Conservation (phyloP, 2,888 invertebrate species). For the Brenthis hecate region DNA sequence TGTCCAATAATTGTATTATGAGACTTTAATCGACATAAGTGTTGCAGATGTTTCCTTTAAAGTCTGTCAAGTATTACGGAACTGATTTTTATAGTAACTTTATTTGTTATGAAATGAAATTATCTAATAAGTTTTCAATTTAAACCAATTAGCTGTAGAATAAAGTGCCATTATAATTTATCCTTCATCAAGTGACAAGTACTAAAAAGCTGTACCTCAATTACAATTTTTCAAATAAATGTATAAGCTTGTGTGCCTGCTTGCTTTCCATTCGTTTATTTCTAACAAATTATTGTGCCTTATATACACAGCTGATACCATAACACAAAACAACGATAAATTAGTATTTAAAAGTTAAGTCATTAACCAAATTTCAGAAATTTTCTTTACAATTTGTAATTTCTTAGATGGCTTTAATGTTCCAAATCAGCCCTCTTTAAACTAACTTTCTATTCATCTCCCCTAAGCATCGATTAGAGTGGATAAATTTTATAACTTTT, state of each 20-base stretch:
- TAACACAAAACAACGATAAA: no score
- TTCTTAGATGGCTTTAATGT: conserved; percentile 26
- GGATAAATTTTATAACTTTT: conserved; percentile 25
- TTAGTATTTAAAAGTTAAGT: conserved; percentile 3
- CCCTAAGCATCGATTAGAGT: conserved; percentile 32
- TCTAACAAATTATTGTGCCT: no score
- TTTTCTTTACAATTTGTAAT: conserved; percentile 26
- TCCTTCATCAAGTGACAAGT: no score
- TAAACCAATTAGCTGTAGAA: no score
- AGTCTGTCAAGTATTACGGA: conserved; percentile 5
- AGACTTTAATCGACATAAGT: conserved; percentile 2
- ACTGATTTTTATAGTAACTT: conserved; percentile 7
- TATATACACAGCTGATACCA: no score
- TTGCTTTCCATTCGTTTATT: no score
- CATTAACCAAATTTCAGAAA: conserved; percentile 19
- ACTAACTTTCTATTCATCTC: conserved; percentile 29
- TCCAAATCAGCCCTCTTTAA: conserved; percentile 21
- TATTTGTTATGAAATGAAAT: neutral
- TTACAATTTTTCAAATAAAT: no score
- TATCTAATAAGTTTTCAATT: no score
- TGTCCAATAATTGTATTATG: neutral
- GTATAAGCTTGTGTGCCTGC: no score
- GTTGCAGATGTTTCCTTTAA: conserved; percentile 3
- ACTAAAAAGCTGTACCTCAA: no score
- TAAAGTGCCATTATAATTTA: no score